These are phyloP conservation scores for Leucopsar rothschildi DNA, from an alignment of 2,113 vertebrate genomes.

Conservation along the genomic window DNA sequence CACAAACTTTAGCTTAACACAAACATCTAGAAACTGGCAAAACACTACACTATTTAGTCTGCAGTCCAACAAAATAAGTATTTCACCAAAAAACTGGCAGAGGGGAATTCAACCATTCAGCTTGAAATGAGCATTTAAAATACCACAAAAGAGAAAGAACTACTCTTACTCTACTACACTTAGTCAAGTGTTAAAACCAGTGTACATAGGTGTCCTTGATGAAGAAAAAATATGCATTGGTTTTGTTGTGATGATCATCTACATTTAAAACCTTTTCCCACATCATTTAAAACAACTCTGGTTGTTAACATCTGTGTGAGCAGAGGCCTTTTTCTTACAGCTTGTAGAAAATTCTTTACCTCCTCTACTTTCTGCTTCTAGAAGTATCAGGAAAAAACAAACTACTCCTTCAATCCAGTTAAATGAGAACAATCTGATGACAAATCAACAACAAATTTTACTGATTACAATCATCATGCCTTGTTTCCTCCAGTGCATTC, in stretches of 20 bases:
- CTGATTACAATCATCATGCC: not conserved
- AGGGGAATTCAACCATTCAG: not conserved
- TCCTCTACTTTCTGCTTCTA: not conserved
- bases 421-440: not conserved
- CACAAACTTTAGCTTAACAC: slow-evolving; percentile 1
- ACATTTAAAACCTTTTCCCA: not conserved
- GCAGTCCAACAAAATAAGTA: not conserved
- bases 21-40: slow-evolving; percentile 4
- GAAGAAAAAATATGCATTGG: not conserved
- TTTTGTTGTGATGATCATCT: not conserved
- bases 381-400: not conserved
- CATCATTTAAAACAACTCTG: not conserved
- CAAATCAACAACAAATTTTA: not conserved
- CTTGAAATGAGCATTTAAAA: slow-evolving; percentile 18
- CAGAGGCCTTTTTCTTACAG: not conserved
- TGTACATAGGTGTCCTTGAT: not conserved
- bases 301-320: not conserved
- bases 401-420: not conserved
- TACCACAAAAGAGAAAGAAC: not conserved
- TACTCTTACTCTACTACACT: not conserved
- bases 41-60: not conserved
- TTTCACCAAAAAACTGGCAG: not conserved
- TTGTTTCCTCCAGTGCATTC: too few relatives aligned
- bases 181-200: not conserved
- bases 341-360: not conserved